Evolutionary conservation across 2,888 invertebrate species (phyloP).

Genomic region (Campaea margaritaria): DNA sequence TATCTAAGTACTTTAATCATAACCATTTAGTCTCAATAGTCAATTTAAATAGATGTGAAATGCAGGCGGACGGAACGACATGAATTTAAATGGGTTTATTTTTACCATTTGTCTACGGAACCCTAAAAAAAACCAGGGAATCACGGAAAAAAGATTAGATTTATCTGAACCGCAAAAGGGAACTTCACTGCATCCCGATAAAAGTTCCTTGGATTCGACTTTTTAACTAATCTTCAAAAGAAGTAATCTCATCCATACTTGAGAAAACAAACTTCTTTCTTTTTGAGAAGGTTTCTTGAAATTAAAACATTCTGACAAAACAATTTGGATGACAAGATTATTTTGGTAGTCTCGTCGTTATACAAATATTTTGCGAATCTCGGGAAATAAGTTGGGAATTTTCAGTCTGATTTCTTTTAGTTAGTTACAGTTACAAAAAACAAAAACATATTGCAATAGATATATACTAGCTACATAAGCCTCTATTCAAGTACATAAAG

Average conservation of each 20-base stretch:
- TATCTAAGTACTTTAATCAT: no score
- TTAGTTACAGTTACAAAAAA: no score
- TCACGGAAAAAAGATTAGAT: constrained; percentile 31
- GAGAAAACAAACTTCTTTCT: constrained; percentile 51
- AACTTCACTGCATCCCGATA: constrained; percentile 26
- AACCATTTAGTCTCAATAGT: no score
- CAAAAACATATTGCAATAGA: no score
- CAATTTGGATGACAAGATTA: constrained; percentile 11
- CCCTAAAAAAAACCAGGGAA: constrained; percentile 19
- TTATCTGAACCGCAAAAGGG: constrained; percentile 29
- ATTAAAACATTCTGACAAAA: constrained; percentile 25
- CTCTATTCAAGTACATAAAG: no score
- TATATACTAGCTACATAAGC: no score
- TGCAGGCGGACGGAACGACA: no score
- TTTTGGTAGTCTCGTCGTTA: background rate
- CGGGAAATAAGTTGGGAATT: no score
- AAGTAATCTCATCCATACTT: constrained; percentile 25
- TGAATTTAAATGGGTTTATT: background rate
- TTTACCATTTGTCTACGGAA: constrained; percentile 16
- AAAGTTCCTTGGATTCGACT: constrained; percentile 19
- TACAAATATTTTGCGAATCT: background rate
- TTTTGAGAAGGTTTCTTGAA: constrained; percentile 77
- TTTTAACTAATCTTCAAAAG: constrained; percentile 23
- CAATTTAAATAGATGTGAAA: no score
- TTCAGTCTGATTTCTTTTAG: no score